Conservation (phyloP, 2,888 invertebrate genomes). For the Pollenia labialis region DNA sequence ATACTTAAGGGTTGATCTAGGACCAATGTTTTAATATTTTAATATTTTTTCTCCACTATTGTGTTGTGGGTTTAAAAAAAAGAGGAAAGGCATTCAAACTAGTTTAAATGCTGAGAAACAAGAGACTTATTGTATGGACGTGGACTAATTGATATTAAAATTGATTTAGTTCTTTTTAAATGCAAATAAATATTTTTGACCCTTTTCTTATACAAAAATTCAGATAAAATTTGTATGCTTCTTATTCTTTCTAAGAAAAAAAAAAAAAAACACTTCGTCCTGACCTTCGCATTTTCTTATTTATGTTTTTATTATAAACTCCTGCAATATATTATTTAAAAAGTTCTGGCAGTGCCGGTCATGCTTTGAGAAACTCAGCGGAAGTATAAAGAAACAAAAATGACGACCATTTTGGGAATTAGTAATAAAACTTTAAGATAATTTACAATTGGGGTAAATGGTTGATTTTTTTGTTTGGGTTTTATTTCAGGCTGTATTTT, state of each 20-base stretch:
- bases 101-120: too few species aligned
- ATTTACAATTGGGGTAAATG: slow-evolving; percentile 42
- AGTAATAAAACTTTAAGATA: slow-evolving; percentile 48
- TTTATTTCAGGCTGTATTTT: slow-evolving; percentile 39
- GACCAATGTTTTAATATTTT: too few species aligned
- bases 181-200: too few species aligned
- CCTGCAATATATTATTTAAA: neutral
- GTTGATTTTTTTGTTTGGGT: neutral
- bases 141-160: too few species aligned
- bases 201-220: too few species aligned
- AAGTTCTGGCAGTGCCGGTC: slow-evolving; percentile 37
- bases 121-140: too few species aligned
- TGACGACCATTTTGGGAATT: slow-evolving; percentile 41
- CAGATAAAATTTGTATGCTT: too few species aligned
- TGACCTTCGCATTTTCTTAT: neutral
- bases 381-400: slow-evolving; percentile 51
- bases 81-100: too few species aligned
- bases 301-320: slow-evolving; percentile 10
- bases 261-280: neutral
- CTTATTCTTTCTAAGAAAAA: neutral
- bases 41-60: too few species aligned
- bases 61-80: too few species aligned
- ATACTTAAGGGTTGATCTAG: too few species aligned
- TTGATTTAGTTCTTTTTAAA: neutral
- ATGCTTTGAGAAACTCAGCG: slow-evolving; percentile 31